Percentiles rank a stretch among this genome's conserved stretches.
Evolutionary conservation across 2,113 vertebrate species (phyloP).

Genomic region (Noturus placidus): DNA sequence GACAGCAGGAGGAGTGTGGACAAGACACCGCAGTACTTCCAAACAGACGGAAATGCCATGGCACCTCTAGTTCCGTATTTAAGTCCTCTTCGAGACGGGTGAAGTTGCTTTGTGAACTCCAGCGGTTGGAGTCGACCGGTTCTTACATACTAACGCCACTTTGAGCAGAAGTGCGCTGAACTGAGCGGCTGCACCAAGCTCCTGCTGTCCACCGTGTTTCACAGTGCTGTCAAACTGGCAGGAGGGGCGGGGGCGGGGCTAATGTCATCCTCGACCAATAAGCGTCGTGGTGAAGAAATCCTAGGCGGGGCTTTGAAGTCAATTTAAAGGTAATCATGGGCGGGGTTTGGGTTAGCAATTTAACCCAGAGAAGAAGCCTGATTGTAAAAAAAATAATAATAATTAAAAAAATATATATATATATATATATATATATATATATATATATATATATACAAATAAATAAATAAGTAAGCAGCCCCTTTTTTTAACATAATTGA

Average conservation of each 20-base stretch:
- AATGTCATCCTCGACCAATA: conserved; percentile 60
- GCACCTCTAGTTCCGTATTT: conserved; percentile 52
- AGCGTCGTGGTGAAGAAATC: conserved; percentile 33
- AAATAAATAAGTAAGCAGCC: not conserved
- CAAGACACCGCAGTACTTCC: conserved; percentile 72
- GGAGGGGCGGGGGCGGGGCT: conserved; percentile 28
- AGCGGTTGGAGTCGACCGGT: conserved; percentile 46
- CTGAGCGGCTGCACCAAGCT: conserved; percentile 43
- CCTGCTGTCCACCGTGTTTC: conserved; percentile 63
- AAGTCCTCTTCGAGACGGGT: conserved; percentile 66
- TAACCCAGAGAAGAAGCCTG: conserved; percentile 23
- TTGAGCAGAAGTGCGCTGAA: conserved; percentile 35
- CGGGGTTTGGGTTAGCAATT: conserved; percentile 46
- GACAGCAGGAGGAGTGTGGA: conserved; percentile 61
- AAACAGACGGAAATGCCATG: conserved; percentile 69
- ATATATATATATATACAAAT: not conserved
- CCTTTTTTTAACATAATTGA: conserved; percentile 46
- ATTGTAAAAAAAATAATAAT: conserved; percentile 28
- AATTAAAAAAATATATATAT: too few relatives aligned
- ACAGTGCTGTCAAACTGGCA: conserved; percentile 58
- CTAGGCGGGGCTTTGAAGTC: not conserved
- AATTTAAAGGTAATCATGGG: conserved; percentile 40
- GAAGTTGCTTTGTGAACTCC: conserved; percentile 40
- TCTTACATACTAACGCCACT: conserved; percentile 59
- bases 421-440: not conserved